Base-by-base conservation (phyloP, 2,797 vertebrate genomes). In the Pangasius larnaudii region DNA sequence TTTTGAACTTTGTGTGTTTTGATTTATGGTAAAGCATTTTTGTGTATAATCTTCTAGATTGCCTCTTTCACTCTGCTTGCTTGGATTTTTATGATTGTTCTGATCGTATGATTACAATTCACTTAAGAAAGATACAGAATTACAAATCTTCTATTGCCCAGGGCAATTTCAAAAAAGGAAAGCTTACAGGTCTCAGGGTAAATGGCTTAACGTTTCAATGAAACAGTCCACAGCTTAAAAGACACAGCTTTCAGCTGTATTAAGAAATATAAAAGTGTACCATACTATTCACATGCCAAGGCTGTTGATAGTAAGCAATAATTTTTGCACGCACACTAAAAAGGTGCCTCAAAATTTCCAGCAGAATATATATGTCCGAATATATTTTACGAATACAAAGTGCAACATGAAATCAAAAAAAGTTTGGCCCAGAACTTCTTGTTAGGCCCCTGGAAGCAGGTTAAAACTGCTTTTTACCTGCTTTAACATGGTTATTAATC, bases 181-280 rank as follows among this genome's bases (percentile, higher is more conserved):
- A 27, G 24, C 1, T 46, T 24, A 46, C 53, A 74, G 10, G 8
- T 46, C 9, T 74, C 22, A n/a, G 22, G 6, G n/a, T 78, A 78
- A 53, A 79, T 18, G 3, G n/a, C n/a, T 53, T 79, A 33, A 79
- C n/a, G 22, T 79, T 56, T 56, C 75, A 33, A 5, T 19, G 18
- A 79, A 79, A 79, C 30, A 79, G 56, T 79, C 49, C n/a, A 33
- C 8, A 79, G 75, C n/a, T 51, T 30, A 77, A 30, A 13, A 77
- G 42, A 77, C 13, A 77, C 13, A 2, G 6, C 49, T 49, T 27
- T 51, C 27, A 27, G 46, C 46, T 30, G 72, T 30, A 77, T 77
- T 53, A 77, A 56, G 53, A 36, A 0, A 36, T 33, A 58, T 58
- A 36, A 78, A 22, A 4, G 1, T 79, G 53, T 79, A 9, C 19